These are phyloP conservation scores for Hippoglossus stenolepis DNA, from an alignment of 2,113 vertebrate genomes.

Conservation along the genomic window DNA sequence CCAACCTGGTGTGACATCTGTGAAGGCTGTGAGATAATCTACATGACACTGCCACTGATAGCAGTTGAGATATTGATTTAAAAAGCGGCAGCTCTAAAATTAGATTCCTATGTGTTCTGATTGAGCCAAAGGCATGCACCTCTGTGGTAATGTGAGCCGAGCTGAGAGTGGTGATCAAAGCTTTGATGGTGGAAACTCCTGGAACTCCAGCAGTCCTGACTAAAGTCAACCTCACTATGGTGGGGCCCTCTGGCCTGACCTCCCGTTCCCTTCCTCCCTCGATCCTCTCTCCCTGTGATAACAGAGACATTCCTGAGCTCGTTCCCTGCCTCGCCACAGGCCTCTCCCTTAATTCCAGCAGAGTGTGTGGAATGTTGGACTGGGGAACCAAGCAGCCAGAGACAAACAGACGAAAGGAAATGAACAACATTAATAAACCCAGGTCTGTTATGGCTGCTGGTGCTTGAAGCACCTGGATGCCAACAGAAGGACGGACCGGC, in stretches of 20 bases:
- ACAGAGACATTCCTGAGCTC: constrained; percentile 82
- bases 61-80: constrained; percentile 78
- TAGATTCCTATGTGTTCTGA: constrained; percentile 63
- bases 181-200: constrained; percentile 48
- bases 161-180: constrained; percentile 52
- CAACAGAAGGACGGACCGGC: constrained; percentile 19
- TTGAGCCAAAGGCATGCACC: constrained; percentile 54
- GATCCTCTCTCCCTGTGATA: constrained; percentile 74
- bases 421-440: constrained; percentile 76
- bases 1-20: constrained; percentile 78
- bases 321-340: constrained; percentile 73
- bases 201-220: constrained; percentile 40
- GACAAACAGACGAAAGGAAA: constrained; percentile 75
- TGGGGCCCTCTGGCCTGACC: constrained; percentile 65
- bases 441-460: constrained; percentile 55
- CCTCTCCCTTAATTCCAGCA: constrained; percentile 80
- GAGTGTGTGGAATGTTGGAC: constrained; percentile 80
- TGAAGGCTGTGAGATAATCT: constrained; percentile 76
- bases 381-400: constrained; percentile 54
- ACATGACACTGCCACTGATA: constrained; percentile 76
- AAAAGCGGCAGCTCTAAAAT: constrained; percentile 79
- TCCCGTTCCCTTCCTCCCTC: constrained; percentile 72
- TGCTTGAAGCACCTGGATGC: constrained; percentile 63
- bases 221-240: constrained; percentile 49
- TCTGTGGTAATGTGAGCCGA: constrained; percentile 45